A percentile compares a stretch with the other conserved stretches of the same genome.
phyloP scores from a whole-genome alignment of 2,797 vertebrate species.

The Enteromius thamalakanensis region DNA sequence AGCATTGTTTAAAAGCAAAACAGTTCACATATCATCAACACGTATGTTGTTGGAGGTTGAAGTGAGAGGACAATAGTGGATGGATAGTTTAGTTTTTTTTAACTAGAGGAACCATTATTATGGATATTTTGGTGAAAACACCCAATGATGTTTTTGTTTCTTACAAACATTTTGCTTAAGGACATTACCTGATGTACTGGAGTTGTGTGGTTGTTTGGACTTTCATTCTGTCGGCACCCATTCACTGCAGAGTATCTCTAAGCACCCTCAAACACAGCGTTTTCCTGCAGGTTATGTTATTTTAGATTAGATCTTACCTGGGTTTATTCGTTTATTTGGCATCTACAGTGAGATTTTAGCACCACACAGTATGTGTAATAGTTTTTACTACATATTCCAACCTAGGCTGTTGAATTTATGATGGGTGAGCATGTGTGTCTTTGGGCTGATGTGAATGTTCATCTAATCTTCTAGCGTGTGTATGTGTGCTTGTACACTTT shows the following conservation, averaged over 20 bases:
- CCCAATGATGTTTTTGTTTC: not conserved
- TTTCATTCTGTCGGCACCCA: not conserved
- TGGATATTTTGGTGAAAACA: not conserved
- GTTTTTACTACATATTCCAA: not conserved
- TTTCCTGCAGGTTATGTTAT: not conserved
- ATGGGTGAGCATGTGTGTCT: not conserved
- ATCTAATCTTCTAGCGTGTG: not conserved
- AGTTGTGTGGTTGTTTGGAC: not conserved
- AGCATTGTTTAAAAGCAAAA: not conserved
- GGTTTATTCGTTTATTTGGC: conserved; percentile 9
- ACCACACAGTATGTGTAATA: not conserved
- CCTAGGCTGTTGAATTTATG: not conserved
- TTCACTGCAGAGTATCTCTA: not conserved
- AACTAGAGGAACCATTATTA: not conserved
- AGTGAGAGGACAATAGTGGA: no score
- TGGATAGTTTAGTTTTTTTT: not conserved
- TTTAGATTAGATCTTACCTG: not conserved
- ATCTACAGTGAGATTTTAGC: not conserved
- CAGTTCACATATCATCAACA: not conserved
- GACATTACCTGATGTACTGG: not conserved
- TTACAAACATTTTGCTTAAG: not conserved
- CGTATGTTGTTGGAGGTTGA: not conserved
- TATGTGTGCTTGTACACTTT: not conserved
- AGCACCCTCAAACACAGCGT: not conserved
- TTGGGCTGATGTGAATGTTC: not conserved